Conservation (phyloP, 2,797 vertebrate species). For the Myotis pilosus region DNA sequence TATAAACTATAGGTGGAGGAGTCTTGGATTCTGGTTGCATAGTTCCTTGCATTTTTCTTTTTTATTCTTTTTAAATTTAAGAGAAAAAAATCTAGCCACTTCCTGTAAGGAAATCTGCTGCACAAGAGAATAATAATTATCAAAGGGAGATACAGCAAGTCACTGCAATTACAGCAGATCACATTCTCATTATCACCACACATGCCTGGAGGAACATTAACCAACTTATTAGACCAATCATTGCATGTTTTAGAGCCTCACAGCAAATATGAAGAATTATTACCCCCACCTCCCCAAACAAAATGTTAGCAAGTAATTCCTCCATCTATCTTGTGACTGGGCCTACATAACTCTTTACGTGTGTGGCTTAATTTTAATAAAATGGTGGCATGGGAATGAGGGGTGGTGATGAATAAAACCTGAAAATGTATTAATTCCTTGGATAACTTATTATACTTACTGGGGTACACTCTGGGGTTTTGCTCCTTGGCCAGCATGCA, state of each 20-base stretch:
- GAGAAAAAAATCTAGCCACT: background rate
- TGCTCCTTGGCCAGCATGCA: background rate
- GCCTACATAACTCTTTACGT: background rate
- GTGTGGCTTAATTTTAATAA: background rate
- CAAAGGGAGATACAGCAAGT: background rate
- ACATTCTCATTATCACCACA: background rate
- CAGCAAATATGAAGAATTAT: background rate
- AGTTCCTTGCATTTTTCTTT: background rate
- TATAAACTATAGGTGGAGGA: background rate
- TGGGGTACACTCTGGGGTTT: background rate
- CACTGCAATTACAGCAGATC: background rate
- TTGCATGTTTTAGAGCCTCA: background rate
- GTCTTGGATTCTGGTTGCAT: background rate
- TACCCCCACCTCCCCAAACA: background rate
- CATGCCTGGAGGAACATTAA: background rate
- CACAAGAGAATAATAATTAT: background rate
- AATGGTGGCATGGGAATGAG: background rate
- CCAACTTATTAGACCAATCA: background rate
- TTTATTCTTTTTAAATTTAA: background rate
- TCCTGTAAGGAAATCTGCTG: background rate
- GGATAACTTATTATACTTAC: background rate
- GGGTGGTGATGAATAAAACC: background rate
- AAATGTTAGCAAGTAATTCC: background rate
- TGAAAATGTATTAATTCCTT: background rate
- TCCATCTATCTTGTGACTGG: background rate